Evolutionary conservation across 2,797 vertebrate species (phyloP), one percentile per base, ranked within the genome.

Genomic region (Hydrolagus colliei): DNA sequence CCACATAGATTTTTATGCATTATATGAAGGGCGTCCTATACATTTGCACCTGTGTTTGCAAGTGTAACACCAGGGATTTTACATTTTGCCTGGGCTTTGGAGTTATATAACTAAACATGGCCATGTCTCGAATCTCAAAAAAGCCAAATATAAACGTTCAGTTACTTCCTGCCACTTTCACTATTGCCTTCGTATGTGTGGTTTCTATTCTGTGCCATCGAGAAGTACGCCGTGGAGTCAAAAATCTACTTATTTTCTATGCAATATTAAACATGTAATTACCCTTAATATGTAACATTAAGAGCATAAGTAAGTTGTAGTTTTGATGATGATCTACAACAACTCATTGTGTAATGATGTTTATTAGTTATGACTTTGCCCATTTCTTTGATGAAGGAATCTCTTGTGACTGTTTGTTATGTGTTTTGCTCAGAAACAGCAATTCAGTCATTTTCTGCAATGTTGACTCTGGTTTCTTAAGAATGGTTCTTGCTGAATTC

Each of bases 171-270:
- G 65, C 14, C 79, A 84, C 65, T 84, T 84, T 65, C 65, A 65
- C 79, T 41, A 84, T 41, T 71, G 14, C 27, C 68, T 65, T n/a
- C 65, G 12, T 20, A 18, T 68, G 68, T 84, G 68, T 84, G 65
- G 79, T 84, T 84, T 71, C 27, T 84, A 65, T 71, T 84, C 35
- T 9, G 32, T 20, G 65, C 79, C 27, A 68, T 84, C 79, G n/a
- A 84, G 79, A 84, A 84, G 16, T 41, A 71, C 12, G 65, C 32
- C 41, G 79, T 41, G 65, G 2, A 68, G 32, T 71, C 79, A 1
- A 20, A 41, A 71, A 80, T 18, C 14, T 35, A 35, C 63, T 82
- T 65, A 84, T 65, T 41, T 71, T 0, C 5, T 1, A 4, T 52
- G 32, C 16, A 71, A 82, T 68, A 20, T 68, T 71, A 68, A 67